A percentile compares a stretch with the other conserved stretches of the same genome.
Evolutionary conservation across 1,140 invertebrate species (phyloP).

Genomic region (Habropoda laboriosa): DNA sequence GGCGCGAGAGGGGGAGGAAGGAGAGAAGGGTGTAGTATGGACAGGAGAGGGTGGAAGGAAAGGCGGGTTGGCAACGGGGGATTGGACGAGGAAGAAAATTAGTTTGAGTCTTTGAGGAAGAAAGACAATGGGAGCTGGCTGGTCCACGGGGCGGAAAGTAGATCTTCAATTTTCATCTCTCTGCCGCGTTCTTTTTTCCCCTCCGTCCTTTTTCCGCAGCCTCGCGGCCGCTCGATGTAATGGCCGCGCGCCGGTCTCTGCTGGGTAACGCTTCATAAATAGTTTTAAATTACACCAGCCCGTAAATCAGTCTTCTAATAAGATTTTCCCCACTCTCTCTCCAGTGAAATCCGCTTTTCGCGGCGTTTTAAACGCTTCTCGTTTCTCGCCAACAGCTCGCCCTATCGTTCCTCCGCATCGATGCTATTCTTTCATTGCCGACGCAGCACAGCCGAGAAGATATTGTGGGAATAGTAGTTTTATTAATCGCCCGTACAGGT

Average conservation of each 20-base stretch:
- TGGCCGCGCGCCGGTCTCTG: background rate
- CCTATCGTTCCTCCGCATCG: too few relatives aligned
- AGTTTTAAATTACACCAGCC: conserved; percentile 38
- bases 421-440: too few relatives aligned
- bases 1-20: background rate
- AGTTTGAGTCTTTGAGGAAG: conserved; percentile 36
- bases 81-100: conserved; percentile 27
- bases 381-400: too few relatives aligned
- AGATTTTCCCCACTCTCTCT: too few relatives aligned
- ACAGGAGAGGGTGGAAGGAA: background rate
- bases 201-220: background rate
- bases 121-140: conserved; percentile 33
- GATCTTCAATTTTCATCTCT: conserved; percentile 36
- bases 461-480: too few relatives aligned
- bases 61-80: background rate
- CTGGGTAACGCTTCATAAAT: conserved; percentile 35
- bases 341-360: conserved; percentile 19
- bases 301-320: conserved; percentile 56
- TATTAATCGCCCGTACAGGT: too few relatives aligned
- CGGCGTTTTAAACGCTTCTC: conserved; percentile 2
- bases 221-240: background rate
- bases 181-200: background rate
- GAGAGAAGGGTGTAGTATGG: background rate
- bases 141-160: conserved; percentile 8
- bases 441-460: too few relatives aligned